phyloP scores from a whole-genome alignment of 2,888 invertebrate genomes.

The Coecobrya sp. region DNA sequence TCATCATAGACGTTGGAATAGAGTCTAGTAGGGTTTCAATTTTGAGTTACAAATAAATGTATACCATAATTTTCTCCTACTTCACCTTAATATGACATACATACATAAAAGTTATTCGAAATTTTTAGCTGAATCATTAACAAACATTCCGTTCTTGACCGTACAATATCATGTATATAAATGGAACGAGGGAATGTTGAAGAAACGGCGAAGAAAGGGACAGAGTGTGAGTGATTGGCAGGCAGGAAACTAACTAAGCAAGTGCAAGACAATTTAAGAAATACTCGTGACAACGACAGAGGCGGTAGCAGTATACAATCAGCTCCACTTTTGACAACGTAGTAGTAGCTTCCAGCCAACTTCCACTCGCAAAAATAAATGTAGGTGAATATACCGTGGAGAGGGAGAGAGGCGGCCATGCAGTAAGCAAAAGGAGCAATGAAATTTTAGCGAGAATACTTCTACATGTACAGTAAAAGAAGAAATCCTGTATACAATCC shows the following conservation, averaged over 20 bases:
- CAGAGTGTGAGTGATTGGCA: constrained; percentile 61
- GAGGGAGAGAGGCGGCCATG: background rate
- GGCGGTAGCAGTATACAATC: background rate
- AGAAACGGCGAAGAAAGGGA: constrained; percentile 21
- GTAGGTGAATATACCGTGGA: background rate
- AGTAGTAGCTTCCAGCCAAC: background rate
- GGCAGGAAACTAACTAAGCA: constrained; percentile 45
- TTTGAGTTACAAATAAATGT: too few species aligned
- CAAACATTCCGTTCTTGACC: background rate
- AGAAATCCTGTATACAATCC: background rate
- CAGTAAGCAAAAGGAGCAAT: background rate
- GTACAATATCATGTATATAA: background rate
- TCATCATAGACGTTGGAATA: background rate
- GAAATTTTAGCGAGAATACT: too few species aligned
- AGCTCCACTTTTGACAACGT: background rate
- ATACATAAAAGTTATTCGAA: background rate
- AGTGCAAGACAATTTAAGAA: constrained; percentile 59
- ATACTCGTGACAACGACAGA: constrained; percentile 14
- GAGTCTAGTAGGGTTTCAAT: too few species aligned
- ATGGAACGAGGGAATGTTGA: background rate
- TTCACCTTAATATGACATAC: background rate
- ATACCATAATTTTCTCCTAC: too few species aligned
- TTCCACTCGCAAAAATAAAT: background rate
- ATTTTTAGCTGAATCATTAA: background rate
- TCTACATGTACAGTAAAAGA: too few species aligned